phyloP scores from a whole-genome alignment of 2,113 vertebrate species.

The Cyanoderma ruficeps region DNA sequence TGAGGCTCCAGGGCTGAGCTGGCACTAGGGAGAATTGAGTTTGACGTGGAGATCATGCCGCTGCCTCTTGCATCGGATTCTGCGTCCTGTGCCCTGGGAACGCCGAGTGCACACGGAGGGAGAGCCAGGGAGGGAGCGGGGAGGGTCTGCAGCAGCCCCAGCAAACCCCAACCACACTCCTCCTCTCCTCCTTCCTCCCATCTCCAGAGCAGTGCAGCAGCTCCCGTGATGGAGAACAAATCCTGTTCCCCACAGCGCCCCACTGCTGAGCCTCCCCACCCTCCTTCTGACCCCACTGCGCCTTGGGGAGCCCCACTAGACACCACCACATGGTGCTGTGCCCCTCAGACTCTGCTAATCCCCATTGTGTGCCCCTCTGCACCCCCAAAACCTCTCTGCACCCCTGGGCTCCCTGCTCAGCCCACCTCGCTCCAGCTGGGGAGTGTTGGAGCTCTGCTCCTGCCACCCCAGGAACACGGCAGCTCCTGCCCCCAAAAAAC shows the following conservation, averaged over 20 bases:
- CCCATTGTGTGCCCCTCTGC: rapidly evolving
- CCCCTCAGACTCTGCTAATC: background rate
- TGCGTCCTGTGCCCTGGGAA: conserved; percentile 6
- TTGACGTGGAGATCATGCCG: conserved; percentile 11
- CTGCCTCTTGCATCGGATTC: conserved; percentile 9
- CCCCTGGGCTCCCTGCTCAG: background rate
- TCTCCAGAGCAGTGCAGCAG: background rate
- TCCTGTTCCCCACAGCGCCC: background rate
- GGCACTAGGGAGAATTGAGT: conserved; percentile 19
- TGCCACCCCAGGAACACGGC: rapidly evolving
- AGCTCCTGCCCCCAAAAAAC: background rate
- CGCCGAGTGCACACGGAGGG: rapidly evolving
- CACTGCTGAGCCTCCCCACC: background rate
- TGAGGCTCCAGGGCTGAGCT: conserved; percentile 31
- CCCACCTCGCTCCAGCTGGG: rapidly evolving
- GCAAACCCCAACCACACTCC: background rate
- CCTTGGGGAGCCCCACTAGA: background rate
- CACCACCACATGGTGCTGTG: background rate
- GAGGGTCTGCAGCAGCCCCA: background rate
- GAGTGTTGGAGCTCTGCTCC: background rate
- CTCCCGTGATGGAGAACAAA: background rate
- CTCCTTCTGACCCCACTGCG: background rate
- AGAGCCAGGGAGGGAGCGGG: background rate
- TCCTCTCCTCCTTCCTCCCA: background rate
- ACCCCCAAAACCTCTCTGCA: background rate